Evolutionary conservation across 2,113 vertebrate genomes (phyloP), one percentile per base, ranked within the genome.

Genomic region (Bubo scandiacus): DNA sequence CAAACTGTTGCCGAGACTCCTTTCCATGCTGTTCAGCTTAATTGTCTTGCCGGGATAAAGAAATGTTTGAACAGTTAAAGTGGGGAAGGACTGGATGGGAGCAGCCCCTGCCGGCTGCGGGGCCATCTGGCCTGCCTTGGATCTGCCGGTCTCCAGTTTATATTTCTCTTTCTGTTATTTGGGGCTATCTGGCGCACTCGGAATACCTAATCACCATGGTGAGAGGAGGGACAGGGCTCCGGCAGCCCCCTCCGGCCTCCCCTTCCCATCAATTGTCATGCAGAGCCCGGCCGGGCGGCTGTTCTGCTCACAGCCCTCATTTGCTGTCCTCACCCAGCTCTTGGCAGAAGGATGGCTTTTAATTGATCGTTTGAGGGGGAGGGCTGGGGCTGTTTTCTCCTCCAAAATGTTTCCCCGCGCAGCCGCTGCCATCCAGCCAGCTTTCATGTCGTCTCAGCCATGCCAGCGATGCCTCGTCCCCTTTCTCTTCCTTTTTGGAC

Each of bases 11-110:
- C 91, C 70, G 97, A 97, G 97, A 89, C 97, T 94, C 96, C 96
- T 97, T 98, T 97, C 97, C 96, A 94, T 94, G 95, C 97, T 93
- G 97, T 85, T 96, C 43, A 49, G 96, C 97, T 98, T 98, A 98
- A 98, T 98, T 98, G 98, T 98, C 97, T 98, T 98, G 97, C 98
- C 51, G 97, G 98, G 97, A 98, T 98, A 98, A 98, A 98, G 97
- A 98, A 98, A 98, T 98, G 98, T 98, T 98, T 98, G 97, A 98
- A 97, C 98, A 97, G 97, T 97, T 98, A 98, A 98, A 98, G 98
- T 98, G 97, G 96, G 95, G 97, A 98, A 95, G 90, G 97, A 96
- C 95, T 97, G 98, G 97, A 95, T 96, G 95, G 98, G 98, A 98
- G 97, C 97, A 95, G 98, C 97, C 97, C 95, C 97, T 97, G 98